phyloP scores from a whole-genome alignment of 2,797 vertebrate species.

The Amblyraja radiata region DNA sequence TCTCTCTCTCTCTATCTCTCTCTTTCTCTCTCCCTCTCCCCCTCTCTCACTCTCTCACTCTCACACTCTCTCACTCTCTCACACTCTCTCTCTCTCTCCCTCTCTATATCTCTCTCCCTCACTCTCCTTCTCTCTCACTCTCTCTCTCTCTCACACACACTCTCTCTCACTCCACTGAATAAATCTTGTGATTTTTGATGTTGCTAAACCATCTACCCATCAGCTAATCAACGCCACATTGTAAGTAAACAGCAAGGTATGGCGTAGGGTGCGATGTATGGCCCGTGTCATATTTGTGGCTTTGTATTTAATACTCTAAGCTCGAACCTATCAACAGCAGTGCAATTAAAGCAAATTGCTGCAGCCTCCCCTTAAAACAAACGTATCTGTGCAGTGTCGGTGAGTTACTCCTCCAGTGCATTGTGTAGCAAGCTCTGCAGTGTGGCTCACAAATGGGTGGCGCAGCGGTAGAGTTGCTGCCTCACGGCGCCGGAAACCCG shows the following conservation, averaged over 20 bases:
- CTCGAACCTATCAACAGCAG: background rate
- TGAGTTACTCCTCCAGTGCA: background rate
- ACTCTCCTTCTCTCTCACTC: no score
- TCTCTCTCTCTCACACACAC: no score
- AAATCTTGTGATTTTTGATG: conserved; percentile 16
- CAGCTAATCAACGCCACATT: background rate
- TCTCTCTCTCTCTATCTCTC: no score
- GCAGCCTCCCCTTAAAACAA: background rate
- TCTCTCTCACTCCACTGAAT: background rate
- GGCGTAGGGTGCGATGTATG: background rate
- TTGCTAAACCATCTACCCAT: background rate
- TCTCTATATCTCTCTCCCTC: no score
- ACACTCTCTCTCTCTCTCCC: no score
- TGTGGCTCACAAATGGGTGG: background rate
- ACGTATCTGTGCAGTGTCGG: background rate
- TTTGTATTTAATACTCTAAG: background rate
- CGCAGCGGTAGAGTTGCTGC: background rate
- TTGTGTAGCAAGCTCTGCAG: background rate
- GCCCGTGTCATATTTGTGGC: background rate
- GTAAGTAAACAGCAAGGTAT: background rate
- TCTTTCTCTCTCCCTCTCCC: no score
- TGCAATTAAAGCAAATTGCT: conserved; percentile 5
- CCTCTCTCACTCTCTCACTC: no score
- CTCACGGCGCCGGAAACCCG: background rate
- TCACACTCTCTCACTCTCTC: no score